Conservation (phyloP, 2,113 vertebrate genomes). For the Eurystomus gularis region DNA sequence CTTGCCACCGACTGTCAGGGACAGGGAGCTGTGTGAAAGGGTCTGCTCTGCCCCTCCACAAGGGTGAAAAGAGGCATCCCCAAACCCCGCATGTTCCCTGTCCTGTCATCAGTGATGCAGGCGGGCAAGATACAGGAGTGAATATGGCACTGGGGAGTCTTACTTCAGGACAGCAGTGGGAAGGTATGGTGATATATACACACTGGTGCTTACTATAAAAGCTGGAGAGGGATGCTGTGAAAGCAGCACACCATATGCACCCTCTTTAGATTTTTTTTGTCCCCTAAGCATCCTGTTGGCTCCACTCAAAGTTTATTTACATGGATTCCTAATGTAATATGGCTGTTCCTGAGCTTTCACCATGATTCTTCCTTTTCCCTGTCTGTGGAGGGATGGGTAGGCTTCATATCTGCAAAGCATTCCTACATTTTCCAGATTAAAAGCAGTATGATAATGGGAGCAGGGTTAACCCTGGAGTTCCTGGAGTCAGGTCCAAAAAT, state of each 20-base stretch:
- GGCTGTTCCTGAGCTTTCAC: not conserved
- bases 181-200: rapidly evolving
- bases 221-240: not conserved
- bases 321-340: not conserved
- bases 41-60: not conserved
- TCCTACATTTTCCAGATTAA: not conserved
- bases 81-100: not conserved
- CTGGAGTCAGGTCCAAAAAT: not conserved
- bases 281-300: not conserved
- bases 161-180: not conserved
- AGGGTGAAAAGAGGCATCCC: not conserved
- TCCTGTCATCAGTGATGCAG: not conserved
- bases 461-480: not conserved
- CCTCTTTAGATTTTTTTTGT: not conserved
- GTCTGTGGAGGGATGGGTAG: not conserved
- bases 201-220: not conserved
- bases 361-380: not conserved
- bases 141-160: not conserved
- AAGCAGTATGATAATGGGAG: not conserved
- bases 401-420: not conserved
- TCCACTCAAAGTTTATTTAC: not conserved
- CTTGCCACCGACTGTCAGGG: not conserved
- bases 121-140: rapidly evolving
- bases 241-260: not conserved
- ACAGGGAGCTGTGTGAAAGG: not conserved